Evolutionary conservation across 2,797 vertebrate genomes (phyloP), one percentile per base, ranked within the genome.

Genomic region (Cryptoprocta ferox): DNA sequence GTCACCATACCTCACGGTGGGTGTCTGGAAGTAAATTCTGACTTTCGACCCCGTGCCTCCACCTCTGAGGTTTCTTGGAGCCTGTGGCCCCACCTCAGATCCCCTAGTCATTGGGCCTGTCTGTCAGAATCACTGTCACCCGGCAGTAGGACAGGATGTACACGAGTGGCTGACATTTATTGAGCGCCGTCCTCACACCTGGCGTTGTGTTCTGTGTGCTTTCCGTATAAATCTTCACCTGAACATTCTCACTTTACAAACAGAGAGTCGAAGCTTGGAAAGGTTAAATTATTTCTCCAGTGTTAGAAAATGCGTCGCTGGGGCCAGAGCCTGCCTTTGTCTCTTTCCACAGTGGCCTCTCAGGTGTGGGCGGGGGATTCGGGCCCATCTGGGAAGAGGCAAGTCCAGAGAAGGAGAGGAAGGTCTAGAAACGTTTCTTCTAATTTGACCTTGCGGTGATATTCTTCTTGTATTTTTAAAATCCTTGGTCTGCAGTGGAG

Each of bases 381-480:
- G 6, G 73, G 53, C 32, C 1, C 1, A 12, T 10, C 73, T 73
- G 28, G 15, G 30, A 78, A 18, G 80, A 94, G 50, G 7, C 5
- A 26, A 45, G 19, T 59, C 5, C 21, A n/a, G 92, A 61, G 32
- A 16, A n/a, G 1, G 32, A 45, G 81, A 39, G 9, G 9, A 26
- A 87, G n/a, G 8, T 26, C 6, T 7, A n/a, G 88, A 76, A 14
- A 15, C 50, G 50, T 79, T 78, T 28, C 26, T 28, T 56, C 48
- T 39, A 53, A 39, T 14, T 32, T 61, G 37, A 35, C 32, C 5
- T 71, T 45, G 37, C 45, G 28, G 1, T 21, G 81, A 50, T 37
- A 14, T 48, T 94, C 92, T 78, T 10, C 18, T 59, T 32, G 14
- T 14, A 15, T n/a, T 95, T 95, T 93, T 68, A 30, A 35, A n/a